These are phyloP conservation scores for Drosophila vallismaia DNA, from an alignment of 2,888 invertebrate genomes.

Conservation along the genomic window DNA sequence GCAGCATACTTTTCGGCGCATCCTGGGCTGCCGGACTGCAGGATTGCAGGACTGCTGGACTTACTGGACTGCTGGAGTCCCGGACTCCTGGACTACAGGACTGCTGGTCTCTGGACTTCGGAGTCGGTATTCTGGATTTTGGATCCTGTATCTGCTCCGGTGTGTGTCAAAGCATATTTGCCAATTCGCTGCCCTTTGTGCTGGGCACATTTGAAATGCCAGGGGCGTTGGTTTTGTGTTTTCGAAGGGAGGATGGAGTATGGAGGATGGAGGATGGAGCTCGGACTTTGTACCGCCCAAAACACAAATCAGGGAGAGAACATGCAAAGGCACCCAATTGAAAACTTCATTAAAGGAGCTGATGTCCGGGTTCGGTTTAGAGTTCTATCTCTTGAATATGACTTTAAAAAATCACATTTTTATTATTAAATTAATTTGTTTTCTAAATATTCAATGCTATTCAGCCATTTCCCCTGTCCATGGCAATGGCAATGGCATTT, in stretches of 20 bases:
- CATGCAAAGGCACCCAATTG: background rate
- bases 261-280: background rate
- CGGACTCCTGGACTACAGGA: conserved; percentile 4
- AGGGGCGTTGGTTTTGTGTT: conserved; percentile 5
- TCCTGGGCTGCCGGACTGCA: conserved; percentile 19
- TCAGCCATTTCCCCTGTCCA: background rate
- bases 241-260: background rate
- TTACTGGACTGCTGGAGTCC: background rate
- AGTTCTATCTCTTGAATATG: too few species aligned
- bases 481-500: background rate
- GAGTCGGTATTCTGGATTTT: conserved; percentile 16
- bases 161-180: conserved; percentile 60
- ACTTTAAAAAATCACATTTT: background rate
- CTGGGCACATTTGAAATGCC: conserved; percentile 11
- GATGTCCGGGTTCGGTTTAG: background rate
- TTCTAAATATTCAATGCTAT: background rate
- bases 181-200: conserved; percentile 51
- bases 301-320: background rate
- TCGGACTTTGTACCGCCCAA: background rate
- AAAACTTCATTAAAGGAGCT: conserved; percentile 1
- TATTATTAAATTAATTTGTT: background rate
- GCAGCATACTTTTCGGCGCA: conserved; percentile 28
- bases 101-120: background rate
- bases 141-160: conserved; percentile 23
- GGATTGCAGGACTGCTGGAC: conserved; percentile 3